A percentile compares a stretch with the other conserved stretches of the same genome.
These are phyloP conservation scores for Drosophila imparisetae DNA, from an alignment of 2,888 invertebrate genomes.

Conservation along the genomic window DNA sequence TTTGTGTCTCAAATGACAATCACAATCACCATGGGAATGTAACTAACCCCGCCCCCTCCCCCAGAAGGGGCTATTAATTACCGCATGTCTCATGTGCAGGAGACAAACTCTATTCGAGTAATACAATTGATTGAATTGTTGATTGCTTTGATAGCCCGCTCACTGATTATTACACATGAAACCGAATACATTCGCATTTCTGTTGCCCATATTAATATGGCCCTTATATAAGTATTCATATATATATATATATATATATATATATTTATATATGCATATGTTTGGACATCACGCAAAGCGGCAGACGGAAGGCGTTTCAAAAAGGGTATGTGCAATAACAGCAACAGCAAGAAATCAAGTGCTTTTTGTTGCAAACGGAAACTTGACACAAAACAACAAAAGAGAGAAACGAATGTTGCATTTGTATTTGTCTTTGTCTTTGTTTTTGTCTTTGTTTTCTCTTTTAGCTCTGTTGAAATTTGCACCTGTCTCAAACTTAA, in stretches of 20 bases:
- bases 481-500: slow-evolving; percentile 56
- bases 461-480: slow-evolving; percentile 31
- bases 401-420: slow-evolving; percentile 40
- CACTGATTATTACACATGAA: slow-evolving; percentile 39
- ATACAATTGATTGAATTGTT: slow-evolving; percentile 45
- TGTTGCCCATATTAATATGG: slow-evolving; percentile 13
- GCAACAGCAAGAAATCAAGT: slow-evolving; percentile 4
- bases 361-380: slow-evolving; percentile 30
- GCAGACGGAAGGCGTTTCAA: slow-evolving; percentile 34
- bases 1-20: slow-evolving; percentile 14
- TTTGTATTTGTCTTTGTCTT: slow-evolving; percentile 13
- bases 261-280: slow-evolving; percentile 4
- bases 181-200: slow-evolving; percentile 18
- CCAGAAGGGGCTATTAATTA: slow-evolving; percentile 40
- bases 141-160: slow-evolving; percentile 41
- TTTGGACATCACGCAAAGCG: slow-evolving; percentile 6
- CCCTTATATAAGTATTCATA: slow-evolving; percentile 5
- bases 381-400: slow-evolving; percentile 30
- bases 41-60: background rate
- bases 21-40: slow-evolving; percentile 43
- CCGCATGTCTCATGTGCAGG: slow-evolving; percentile 17
- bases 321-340: slow-evolving; percentile 33
- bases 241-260: slow-evolving; percentile 1
- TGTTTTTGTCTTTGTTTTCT: slow-evolving; percentile 16
- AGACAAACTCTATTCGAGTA: slow-evolving; percentile 17